These are phyloP conservation scores for Ceratoteleas bidentatus DNA, from an alignment of 1,140 invertebrate genomes.

Conservation along the genomic window DNA sequence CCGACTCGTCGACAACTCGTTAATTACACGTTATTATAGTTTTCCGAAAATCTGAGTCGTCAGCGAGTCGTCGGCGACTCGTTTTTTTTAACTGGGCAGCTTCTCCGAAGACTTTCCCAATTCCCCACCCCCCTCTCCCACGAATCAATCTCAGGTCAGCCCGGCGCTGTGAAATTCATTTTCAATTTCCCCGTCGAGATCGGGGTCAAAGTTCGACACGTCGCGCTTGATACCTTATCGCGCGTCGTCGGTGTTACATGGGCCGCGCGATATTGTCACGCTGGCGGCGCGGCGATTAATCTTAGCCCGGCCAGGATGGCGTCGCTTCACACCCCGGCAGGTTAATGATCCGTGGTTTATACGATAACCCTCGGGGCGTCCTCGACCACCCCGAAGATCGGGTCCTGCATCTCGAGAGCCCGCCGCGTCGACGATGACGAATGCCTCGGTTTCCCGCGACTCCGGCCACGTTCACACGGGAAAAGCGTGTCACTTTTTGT, in stretches of 20 bases:
- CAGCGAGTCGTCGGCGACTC: too few species aligned
- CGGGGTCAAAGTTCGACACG: constrained; percentile 64
- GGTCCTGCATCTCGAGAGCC: constrained; percentile 25
- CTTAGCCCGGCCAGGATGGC: constrained; percentile 63
- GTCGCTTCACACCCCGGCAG: constrained; percentile 56
- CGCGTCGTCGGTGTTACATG: constrained; percentile 63
- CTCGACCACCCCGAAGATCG: constrained; percentile 62
- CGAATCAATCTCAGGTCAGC: too few species aligned
- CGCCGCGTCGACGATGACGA: constrained; percentile 51
- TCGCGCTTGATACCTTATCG: constrained; percentile 66
- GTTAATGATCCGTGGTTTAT: constrained; percentile 69
- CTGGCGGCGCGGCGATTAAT: constrained; percentile 63
- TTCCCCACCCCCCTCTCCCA: too few species aligned
- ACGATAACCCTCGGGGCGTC: constrained; percentile 64
- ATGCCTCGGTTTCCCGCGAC: constrained; percentile 41
- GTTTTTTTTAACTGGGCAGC: too few species aligned
- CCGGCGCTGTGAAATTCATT: constrained; percentile 50
- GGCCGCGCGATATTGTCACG: constrained; percentile 66
- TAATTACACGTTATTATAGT: too few species aligned
- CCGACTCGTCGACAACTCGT: too few species aligned
- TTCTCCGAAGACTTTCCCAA: too few species aligned
- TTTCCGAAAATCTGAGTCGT: too few species aligned
- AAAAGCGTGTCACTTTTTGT: constrained; percentile 21
- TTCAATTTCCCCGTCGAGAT: constrained; percentile 38
- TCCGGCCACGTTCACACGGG: constrained; percentile 11